Evolutionary conservation across 2,797 vertebrate species (phyloP).

Genomic region (Tapera naevia): DNA sequence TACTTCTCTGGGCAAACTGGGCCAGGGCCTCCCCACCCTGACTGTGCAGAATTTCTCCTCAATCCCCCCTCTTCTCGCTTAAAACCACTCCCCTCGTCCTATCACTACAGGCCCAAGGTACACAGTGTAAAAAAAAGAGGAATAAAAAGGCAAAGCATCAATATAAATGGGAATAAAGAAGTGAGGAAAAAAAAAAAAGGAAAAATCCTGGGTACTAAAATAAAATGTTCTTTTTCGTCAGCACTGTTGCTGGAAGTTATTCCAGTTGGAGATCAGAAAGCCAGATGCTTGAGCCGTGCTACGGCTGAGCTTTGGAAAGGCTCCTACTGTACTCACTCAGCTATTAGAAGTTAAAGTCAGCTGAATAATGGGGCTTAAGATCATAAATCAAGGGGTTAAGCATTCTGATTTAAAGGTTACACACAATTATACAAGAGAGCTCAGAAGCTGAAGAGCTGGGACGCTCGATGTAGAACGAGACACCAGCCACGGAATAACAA

Average conservation of each 20-base stretch:
- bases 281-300: slow-evolving; percentile 3
- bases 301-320: slow-evolving; percentile 23
- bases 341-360: slow-evolving; percentile 19
- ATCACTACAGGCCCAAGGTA: background rate
- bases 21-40: too few relatives aligned
- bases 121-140: background rate
- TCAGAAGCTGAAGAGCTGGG: slow-evolving; percentile 14
- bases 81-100: too few relatives aligned
- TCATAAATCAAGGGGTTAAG: slow-evolving; percentile 61
- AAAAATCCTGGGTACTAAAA: background rate
- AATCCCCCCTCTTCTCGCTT: too few relatives aligned
- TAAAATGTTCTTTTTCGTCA: background rate
- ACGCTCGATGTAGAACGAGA: background rate
- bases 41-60: too few relatives aligned
- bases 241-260: slow-evolving; percentile 29
- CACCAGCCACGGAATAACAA: background rate
- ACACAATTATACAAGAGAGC: slow-evolving; percentile 40
- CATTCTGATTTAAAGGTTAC: slow-evolving; percentile 39
- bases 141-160: background rate
- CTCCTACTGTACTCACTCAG: background rate
- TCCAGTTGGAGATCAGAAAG: slow-evolving; percentile 39
- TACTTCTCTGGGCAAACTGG: too few relatives aligned
- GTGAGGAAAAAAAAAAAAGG: background rate
- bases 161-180: background rate
- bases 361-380: slow-evolving; percentile 60